phyloP scores from a whole-genome alignment of 2,113 vertebrate species.

The Gadus chalcogrammus region DNA sequence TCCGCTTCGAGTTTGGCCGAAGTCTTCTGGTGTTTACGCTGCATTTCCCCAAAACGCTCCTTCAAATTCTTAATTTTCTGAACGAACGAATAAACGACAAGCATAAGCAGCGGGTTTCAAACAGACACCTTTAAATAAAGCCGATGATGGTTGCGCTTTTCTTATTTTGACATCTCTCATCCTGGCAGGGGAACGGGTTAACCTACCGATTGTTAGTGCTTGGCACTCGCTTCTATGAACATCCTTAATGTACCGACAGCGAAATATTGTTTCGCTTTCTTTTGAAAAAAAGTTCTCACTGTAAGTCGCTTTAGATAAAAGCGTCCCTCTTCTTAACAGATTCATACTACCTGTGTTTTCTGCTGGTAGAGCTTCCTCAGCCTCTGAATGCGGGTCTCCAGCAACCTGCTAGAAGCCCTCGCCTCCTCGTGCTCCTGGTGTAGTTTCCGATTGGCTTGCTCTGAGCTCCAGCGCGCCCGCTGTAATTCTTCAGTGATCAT shows the following conservation, averaged over 20 bases:
- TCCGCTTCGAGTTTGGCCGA: constrained; percentile 52
- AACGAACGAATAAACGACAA: constrained; percentile 29
- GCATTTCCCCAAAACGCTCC: constrained; percentile 35
- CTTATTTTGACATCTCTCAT: too few species aligned
- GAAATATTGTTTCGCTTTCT: neutral
- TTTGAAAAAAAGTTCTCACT: neutral
- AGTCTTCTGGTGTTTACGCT: constrained; percentile 45
- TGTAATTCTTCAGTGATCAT: constrained; percentile 28
- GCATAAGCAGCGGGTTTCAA: neutral
- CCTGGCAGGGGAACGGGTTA: neutral
- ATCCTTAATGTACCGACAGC: neutral
- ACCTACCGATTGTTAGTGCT: too few species aligned
- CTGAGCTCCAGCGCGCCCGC: constrained; percentile 27
- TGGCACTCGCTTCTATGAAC: too few species aligned
- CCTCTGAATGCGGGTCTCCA: constrained; percentile 54
- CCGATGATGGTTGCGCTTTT: too few species aligned
- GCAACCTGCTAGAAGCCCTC: constrained; percentile 25
- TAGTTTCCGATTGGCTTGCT: constrained; percentile 47
- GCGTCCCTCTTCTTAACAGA: neutral
- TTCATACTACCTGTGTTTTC: constrained; percentile 35
- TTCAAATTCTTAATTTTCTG: constrained; percentile 58
- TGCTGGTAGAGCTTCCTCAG: constrained; percentile 32
- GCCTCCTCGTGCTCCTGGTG: constrained; percentile 46
- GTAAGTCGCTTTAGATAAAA: too few species aligned
- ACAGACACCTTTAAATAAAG: too few species aligned